These are phyloP conservation scores for Aradophagus sp. DNA, from an alignment of 1,140 invertebrate genomes.

Conservation along the genomic window DNA sequence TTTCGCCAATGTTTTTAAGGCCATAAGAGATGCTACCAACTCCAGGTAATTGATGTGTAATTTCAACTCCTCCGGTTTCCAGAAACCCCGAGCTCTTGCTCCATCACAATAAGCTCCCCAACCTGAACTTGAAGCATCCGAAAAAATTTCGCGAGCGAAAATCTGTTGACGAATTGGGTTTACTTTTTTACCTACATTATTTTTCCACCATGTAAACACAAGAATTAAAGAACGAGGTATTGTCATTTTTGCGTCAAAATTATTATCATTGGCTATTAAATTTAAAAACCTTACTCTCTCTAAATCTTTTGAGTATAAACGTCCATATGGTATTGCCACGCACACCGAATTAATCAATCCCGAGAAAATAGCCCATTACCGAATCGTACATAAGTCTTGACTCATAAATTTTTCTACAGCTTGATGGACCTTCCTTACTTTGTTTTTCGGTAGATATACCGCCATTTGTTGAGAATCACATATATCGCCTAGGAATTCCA, in stretches of 20 bases:
- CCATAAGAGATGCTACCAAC: conserved; percentile 15
- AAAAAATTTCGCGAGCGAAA: conserved; percentile 11
- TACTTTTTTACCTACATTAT: neutral
- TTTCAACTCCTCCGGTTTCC: conserved; percentile 8
- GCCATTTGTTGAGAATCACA: conserved; percentile 6
- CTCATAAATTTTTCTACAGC: neutral
- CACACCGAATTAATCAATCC: conserved; percentile 1
- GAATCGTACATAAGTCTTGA: neutral
- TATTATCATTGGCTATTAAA: conserved; percentile 1
- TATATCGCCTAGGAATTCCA: conserved; percentile 9
- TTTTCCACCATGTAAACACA: conserved; percentile 4
- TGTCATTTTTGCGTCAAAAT: conserved; percentile 9
- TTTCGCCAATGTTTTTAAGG: conserved; percentile 10
- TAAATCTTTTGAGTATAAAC: conserved; percentile 8
- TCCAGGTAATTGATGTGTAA: conserved; percentile 13
- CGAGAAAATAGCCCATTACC: conserved; percentile 4
- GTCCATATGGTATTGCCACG: conserved; percentile 1
- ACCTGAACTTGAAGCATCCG: conserved; percentile 20
- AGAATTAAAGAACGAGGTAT: neutral
- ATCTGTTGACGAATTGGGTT: neutral
- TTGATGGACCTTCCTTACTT: conserved; percentile 2
- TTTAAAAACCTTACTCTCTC: conserved; percentile 3
- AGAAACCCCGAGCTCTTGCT: conserved; percentile 9
- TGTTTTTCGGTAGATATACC: conserved; percentile 1
- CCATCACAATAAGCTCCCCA: conserved; percentile 17